A percentile compares a stretch with the other conserved stretches of the same genome.
phyloP scores from a whole-genome alignment of 2,888 invertebrate species.

The Cylindroiulus punctatus region DNA sequence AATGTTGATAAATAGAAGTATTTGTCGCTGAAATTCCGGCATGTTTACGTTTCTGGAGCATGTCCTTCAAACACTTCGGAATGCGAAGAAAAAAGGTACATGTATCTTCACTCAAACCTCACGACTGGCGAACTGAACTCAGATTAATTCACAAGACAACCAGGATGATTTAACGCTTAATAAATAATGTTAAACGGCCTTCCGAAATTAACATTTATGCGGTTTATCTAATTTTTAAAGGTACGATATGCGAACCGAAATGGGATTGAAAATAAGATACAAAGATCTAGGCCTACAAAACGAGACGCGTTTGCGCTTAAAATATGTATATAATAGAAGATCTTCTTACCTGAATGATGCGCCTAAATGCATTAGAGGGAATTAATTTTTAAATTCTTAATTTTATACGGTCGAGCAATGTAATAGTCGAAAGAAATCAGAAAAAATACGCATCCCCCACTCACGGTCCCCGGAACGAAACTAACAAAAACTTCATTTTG shows the following conservation, averaged over 20 bases:
- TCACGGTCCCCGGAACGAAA: neutral
- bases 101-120: neutral
- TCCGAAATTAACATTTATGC: neutral
- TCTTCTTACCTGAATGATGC: neutral
- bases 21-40: neutral
- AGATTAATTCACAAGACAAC: too few relatives aligned
- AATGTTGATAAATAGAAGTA: neutral
- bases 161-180: too few relatives aligned
- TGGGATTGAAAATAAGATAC: neutral
- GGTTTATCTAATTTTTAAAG: neutral
- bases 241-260: neutral
- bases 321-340: neutral
- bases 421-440: neutral
- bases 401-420: neutral
- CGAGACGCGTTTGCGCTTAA: neutral
- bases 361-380: neutral
- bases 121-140: too few relatives aligned
- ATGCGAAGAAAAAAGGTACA: neutral
- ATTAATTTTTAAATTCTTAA: neutral
- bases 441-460: conserved; percentile 21
- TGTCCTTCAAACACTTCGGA: conserved; percentile 32
- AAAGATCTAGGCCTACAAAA: conserved; percentile 17
- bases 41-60: conserved; percentile 28
- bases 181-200: neutral
- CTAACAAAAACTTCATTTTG: conserved; percentile 7